These are phyloP conservation scores for Indicator indicator DNA, from an alignment of 2,113 vertebrate genomes.

Conservation along the genomic window DNA sequence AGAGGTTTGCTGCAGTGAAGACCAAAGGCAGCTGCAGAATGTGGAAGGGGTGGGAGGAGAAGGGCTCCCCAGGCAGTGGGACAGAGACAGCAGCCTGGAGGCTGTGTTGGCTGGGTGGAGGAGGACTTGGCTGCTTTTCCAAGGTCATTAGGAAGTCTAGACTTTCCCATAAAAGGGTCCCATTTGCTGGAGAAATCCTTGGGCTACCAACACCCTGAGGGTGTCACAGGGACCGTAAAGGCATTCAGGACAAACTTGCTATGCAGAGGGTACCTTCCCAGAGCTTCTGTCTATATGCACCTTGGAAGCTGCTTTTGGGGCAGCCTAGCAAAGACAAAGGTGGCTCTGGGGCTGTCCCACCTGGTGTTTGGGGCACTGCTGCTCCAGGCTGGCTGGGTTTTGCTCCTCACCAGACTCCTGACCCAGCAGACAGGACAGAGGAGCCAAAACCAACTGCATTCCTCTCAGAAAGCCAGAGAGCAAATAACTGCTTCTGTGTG, in stretches of 20 bases:
- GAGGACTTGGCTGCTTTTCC: constrained; percentile 48
- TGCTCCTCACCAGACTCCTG: neutral
- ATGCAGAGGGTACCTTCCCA: neutral
- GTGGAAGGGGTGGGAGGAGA: neutral
- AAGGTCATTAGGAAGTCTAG: constrained; percentile 60
- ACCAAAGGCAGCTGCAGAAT: neutral
- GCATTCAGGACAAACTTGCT: neutral
- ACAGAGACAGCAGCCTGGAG: constrained; percentile 37
- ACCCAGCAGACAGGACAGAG: neutral
- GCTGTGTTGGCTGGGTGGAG: neutral
- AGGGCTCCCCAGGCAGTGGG: constrained; percentile 23
- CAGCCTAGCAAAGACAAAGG: neutral
- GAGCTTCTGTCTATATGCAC: neutral
- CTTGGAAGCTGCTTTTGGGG: neutral
- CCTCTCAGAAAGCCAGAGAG: constrained; percentile 8
- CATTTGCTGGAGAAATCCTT: constrained; percentile 44
- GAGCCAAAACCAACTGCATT: constrained; percentile 40
- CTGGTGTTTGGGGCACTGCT: neutral
- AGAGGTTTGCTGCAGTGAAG: neutral
- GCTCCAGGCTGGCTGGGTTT: neutral
- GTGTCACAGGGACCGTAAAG: neutral
- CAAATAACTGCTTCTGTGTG: neutral
- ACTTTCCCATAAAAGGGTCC: constrained; percentile 43
- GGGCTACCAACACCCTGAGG: neutral
- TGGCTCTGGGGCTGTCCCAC: neutral